Evolutionary conservation across 2,797 vertebrate genomes (phyloP).

Genomic region (Neosilurus mollespiculum): DNA sequence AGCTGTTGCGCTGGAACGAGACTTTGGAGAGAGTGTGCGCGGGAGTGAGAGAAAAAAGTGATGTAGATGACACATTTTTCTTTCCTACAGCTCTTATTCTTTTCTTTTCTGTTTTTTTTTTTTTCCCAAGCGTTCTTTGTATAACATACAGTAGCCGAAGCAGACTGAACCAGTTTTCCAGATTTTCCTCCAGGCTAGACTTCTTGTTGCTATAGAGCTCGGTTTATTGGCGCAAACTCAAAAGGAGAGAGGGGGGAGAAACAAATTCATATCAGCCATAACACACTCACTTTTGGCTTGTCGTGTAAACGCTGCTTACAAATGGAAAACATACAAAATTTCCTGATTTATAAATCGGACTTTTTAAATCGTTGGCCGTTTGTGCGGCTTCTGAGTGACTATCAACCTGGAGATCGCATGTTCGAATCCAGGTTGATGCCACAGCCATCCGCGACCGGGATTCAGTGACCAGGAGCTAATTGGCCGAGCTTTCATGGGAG

Average conservation of each 20-base stretch:
- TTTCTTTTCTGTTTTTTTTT: not conserved
- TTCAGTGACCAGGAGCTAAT: no score
- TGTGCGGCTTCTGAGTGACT: no score
- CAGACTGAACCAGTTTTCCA: slow-evolving; percentile 3
- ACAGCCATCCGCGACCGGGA: no score
- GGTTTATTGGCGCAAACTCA: not conserved
- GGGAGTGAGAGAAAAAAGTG: not conserved
- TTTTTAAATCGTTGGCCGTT: not conserved
- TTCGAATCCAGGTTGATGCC: no score
- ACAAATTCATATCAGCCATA: not conserved
- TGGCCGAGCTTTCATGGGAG: no score
- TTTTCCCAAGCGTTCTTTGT: not conserved
- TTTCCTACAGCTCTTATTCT: slow-evolving; percentile 3
- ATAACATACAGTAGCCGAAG: not conserved
- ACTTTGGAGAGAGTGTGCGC: not conserved
- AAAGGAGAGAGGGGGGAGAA: not conserved
- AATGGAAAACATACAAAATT: not conserved
- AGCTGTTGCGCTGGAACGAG: slow-evolving; percentile 28
- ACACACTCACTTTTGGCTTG: not conserved
- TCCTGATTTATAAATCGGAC: not conserved
- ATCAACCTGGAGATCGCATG: no score
- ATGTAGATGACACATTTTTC: not conserved
- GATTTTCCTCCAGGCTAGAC: not conserved
- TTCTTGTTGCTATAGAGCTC: not conserved
- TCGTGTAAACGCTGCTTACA: not conserved